Evolutionary conservation across 2,888 invertebrate species (phyloP), one percentile per base, ranked within the genome.

Genomic region (Dusona sp.): DNA sequence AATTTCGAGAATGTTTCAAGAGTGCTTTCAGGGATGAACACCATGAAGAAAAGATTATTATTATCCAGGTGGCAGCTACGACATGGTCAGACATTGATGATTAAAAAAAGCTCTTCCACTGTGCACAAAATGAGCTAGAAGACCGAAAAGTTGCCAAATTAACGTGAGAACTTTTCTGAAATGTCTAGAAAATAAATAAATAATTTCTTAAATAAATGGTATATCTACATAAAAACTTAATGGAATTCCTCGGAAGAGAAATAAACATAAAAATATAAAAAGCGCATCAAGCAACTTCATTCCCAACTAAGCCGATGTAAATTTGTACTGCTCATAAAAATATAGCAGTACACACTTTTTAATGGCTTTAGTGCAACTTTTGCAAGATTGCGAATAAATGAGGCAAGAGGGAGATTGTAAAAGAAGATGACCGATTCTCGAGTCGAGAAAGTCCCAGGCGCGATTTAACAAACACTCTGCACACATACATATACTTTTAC

Each of bases 361-460:
- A 38, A 79, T 36, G 51, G 22, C 54, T 70, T 29, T n/a, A 11
- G 16, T 72, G 42, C 72, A 67, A 79, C 68, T 79, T 73, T 29
- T 19, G 13, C 64, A 25, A 42, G 61, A 79, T 79, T 33, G 25
- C 3, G 54, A 83, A 79, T 79, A 73, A 72, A 77, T 83, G 36
- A 36, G 61, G 54, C 78, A 33, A 45, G 65, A 77, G 64, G 61
- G 25, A 64, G 16, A 72, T 45, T 36, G 72, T 19, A 48, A 51
- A 38, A 70, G 83, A 57, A 64, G 65, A 83, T 68, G 79, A 80
- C 79, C 72, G 80, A 86, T 86, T 67, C 79, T 61, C 72, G 81
- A 72, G 51, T 51, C 85, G 36, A 8, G 22, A 42, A 38, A 42
- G 80, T 22, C 57, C 38, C 57, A 61, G 67, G 48, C 73, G 68